phyloP scores from a whole-genome alignment of 1,140 invertebrate species.

The Proctacanthus coquilletti region DNA sequence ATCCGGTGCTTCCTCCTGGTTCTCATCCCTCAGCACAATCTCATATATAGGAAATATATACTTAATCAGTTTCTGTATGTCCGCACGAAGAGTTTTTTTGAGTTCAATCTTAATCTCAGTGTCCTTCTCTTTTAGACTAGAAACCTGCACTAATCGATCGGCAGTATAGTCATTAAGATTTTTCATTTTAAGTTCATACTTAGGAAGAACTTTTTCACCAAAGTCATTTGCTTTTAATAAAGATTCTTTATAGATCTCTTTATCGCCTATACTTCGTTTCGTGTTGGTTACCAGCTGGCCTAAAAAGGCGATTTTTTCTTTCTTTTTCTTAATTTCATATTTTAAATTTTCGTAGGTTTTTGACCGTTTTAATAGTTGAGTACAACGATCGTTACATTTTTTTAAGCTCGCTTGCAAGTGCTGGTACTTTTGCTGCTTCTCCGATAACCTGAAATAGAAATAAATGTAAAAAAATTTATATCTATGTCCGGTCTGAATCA shows the following conservation, averaged over 20 bases:
- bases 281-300: slow-evolving; percentile 41
- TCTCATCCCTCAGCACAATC: slow-evolving; percentile 20
- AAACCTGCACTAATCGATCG: slow-evolving; percentile 34
- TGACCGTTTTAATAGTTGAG: slow-evolving; percentile 35
- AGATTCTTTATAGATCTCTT: slow-evolving; percentile 32
- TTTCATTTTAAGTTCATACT: slow-evolving; percentile 41
- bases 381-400: slow-evolving; percentile 35
- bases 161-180: slow-evolving; percentile 40
- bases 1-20: slow-evolving; percentile 17
- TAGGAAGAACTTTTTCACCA: slow-evolving; percentile 36
- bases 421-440: slow-evolving; percentile 41
- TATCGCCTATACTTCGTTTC: slow-evolving; percentile 33
- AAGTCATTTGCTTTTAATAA: slow-evolving; percentile 38
- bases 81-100: slow-evolving; percentile 40
- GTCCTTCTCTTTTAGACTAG: slow-evolving; percentile 34
- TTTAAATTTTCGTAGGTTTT: slow-evolving; percentile 40
- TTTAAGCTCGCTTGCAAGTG: slow-evolving; percentile 35
- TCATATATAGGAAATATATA: slow-evolving; percentile 54
- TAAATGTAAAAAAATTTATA: slow-evolving; percentile 5
- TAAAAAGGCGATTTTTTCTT: slow-evolving; percentile 40
- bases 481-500: no score
- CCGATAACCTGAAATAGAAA: slow-evolving; percentile 33
- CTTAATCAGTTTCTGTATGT: slow-evolving; percentile 46
- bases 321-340: slow-evolving; percentile 41
- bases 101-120: slow-evolving; percentile 35